A percentile compares a stretch with the other conserved stretches of the same genome.
phyloP scores from a whole-genome alignment of 2,888 invertebrate genomes.

The Temnothorax rugatulus region DNA sequence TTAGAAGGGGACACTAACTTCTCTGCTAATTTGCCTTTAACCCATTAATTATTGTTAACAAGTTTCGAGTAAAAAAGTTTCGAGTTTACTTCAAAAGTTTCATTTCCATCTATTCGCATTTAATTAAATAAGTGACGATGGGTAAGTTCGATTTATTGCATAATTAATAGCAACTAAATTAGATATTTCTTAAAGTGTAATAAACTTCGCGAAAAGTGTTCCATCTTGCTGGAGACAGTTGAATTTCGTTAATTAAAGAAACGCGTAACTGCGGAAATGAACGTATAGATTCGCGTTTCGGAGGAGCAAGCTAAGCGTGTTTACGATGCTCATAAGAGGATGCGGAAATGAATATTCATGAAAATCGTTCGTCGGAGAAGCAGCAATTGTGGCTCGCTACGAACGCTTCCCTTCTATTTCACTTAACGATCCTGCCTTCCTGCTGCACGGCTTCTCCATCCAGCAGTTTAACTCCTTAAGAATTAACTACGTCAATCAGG shows the following conservation, averaged over 20 bases:
- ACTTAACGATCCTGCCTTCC: constrained; percentile 64
- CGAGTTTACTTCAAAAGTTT: background rate
- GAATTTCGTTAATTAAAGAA: constrained; percentile 54
- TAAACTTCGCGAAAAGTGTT: background rate
- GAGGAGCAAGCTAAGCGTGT: constrained; percentile 43
- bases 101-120: constrained; percentile 13
- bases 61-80: background rate
- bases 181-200: background rate
- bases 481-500: constrained; percentile 59
- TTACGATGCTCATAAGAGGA: constrained; percentile 63
- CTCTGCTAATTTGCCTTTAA: constrained; percentile 19
- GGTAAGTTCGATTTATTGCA: background rate
- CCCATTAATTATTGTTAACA: constrained; percentile 23
- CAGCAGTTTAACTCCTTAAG: constrained; percentile 36
- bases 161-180: background rate
- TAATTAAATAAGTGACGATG: constrained; percentile 15
- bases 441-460: constrained; percentile 48
- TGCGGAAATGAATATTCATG: constrained; percentile 69
- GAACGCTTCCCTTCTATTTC: constrained; percentile 60
- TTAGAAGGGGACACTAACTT: constrained; percentile 13
- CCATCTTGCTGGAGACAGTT: background rate
- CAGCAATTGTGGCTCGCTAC: constrained; percentile 62
- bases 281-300: constrained; percentile 30
- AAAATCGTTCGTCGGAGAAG: constrained; percentile 56
- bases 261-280: background rate